Evolutionary conservation across 2,797 vertebrate species (phyloP).

Genomic region (Semaprochilodus insignis): DNA sequence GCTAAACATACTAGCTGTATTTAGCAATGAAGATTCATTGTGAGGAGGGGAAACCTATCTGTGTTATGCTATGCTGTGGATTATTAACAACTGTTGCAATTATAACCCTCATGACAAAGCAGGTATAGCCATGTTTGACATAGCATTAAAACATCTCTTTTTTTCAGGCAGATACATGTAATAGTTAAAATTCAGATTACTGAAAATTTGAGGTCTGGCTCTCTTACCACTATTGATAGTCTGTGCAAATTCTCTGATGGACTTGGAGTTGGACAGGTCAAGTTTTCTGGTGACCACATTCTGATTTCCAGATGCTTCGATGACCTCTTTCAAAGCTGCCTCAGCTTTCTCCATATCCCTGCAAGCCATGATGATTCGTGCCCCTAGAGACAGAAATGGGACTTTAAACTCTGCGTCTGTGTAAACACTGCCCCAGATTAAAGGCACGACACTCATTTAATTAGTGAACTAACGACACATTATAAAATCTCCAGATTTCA

Average conservation of each 20-base stretch:
- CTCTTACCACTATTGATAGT: slow-evolving; percentile 83
- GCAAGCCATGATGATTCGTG: slow-evolving; percentile 88
- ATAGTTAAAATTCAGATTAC: too few species aligned
- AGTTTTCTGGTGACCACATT: slow-evolving; percentile 83
- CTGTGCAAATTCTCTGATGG: slow-evolving; percentile 88
- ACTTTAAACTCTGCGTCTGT: background rate
- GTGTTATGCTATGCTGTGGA: too few species aligned
- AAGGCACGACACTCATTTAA: background rate
- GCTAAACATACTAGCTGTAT: too few species aligned
- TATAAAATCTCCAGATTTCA: background rate
- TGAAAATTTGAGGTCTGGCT: background rate
- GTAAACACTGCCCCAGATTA: background rate
- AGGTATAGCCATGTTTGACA: too few species aligned
- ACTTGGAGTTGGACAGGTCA: slow-evolving; percentile 86
- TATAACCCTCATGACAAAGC: too few species aligned
- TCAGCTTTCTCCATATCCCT: slow-evolving; percentile 83
- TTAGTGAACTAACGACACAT: background rate
- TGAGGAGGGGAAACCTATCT: too few species aligned
- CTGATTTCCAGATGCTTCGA: slow-evolving; percentile 78
- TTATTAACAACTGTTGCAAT: too few species aligned
- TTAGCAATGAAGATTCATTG: too few species aligned
- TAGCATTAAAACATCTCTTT: too few species aligned
- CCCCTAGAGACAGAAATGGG: slow-evolving; percentile 74
- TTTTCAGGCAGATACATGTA: too few species aligned
- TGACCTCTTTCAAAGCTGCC: slow-evolving; percentile 81